A percentile compares a stretch with the other conserved stretches of the same genome.
Conservation (phyloP, 1,140 invertebrate genomes). For the Lithobius niger region DNA sequence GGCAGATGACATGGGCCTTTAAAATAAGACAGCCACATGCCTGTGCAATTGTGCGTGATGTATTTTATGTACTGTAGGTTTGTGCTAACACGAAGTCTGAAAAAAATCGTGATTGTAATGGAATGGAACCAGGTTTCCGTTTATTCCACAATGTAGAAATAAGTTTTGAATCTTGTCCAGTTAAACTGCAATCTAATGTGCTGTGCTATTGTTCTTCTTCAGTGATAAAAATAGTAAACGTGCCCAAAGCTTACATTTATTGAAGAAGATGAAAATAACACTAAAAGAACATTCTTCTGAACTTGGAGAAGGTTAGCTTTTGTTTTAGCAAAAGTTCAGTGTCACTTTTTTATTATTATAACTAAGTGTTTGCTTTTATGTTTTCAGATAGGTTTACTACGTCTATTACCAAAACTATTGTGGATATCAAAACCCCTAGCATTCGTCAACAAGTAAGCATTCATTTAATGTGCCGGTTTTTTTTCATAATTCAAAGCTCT, state of each 20-base stretch:
- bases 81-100: too few species aligned
- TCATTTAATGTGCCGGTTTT: too few species aligned
- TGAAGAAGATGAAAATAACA: conserved; percentile 45
- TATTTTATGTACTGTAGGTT: too few species aligned
- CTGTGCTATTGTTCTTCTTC: conserved; percentile 16
- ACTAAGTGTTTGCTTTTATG: conserved; percentile 3
- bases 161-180: too few species aligned
- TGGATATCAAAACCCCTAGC: conserved; percentile 51
- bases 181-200: background rate
- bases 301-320: conserved; percentile 20
- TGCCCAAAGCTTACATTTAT: conserved; percentile 69
- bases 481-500: too few species aligned
- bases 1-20: too few species aligned
- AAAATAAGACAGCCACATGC: too few species aligned
- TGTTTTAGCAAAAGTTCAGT: too few species aligned
- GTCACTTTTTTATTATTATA: too few species aligned
- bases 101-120: too few species aligned
- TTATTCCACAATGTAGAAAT: background rate
- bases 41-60: too few species aligned
- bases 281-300: conserved; percentile 28
- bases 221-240: conserved; percentile 71
- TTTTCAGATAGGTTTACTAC: background rate
- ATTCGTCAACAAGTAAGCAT: conserved; percentile 28
- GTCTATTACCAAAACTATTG: conserved; percentile 35
- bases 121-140: conserved; percentile 2